Evolutionary conservation across 1,140 invertebrate genomes (phyloP).

Genomic region (Dendrolimus kikuchii): DNA sequence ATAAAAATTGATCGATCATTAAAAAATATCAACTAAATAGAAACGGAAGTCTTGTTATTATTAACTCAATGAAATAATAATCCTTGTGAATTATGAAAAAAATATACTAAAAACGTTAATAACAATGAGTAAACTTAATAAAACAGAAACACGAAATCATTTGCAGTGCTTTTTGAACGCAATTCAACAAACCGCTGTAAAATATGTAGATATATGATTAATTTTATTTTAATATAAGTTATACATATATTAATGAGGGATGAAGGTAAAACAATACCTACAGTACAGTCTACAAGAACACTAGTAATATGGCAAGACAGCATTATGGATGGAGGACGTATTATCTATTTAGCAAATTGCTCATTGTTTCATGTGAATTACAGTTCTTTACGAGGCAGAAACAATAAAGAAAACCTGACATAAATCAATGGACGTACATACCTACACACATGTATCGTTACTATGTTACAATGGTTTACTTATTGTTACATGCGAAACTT

Average conservation of each 20-base stretch:
- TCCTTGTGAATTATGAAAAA: conserved; percentile 9
- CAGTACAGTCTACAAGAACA: conserved; percentile 38
- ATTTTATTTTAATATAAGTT: conserved; percentile 19
- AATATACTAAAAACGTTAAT: conserved; percentile 18
- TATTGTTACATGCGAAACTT: conserved; percentile 47
- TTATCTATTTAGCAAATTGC: conserved; percentile 68
- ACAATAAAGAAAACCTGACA: conserved; percentile 61
- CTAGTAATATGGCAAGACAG: conserved; percentile 68
- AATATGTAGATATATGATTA: not conserved
- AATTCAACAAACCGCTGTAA: conserved; percentile 10
- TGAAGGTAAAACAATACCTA: conserved; percentile 42
- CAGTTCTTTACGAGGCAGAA: conserved; percentile 62
- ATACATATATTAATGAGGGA: conserved; percentile 20
- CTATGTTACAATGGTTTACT: conserved; percentile 37
- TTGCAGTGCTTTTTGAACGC: conserved; percentile 8
- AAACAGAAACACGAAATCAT: conserved; percentile 15
- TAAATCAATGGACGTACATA: conserved; percentile 59
- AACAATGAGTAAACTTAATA: conserved; percentile 36
- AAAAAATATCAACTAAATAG: conserved; percentile 36
- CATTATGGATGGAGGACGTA: conserved; percentile 66
- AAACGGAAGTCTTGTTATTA: conserved; percentile 47
- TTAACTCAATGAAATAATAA: conserved; percentile 13
- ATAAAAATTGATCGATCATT: conserved; percentile 55
- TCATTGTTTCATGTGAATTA: conserved; percentile 66
- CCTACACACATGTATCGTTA: conserved; percentile 41